These are phyloP conservation scores for Drosophila flavopinicola DNA, from an alignment of 2,888 invertebrate genomes.

Conservation along the genomic window DNA sequence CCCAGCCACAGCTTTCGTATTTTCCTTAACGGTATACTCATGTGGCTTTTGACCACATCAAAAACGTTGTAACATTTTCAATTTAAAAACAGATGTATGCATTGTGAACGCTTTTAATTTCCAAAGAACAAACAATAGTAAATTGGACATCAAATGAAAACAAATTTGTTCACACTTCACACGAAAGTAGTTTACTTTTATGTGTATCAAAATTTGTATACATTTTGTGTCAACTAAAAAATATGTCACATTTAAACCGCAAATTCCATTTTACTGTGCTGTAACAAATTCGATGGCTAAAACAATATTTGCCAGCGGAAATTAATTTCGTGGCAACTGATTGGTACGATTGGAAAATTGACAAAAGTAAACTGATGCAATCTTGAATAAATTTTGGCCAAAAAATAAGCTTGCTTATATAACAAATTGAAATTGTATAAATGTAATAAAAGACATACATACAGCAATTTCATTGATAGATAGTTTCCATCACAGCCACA, in stretches of 20 bases:
- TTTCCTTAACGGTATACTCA: neutral
- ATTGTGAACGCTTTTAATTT: neutral
- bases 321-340: slow-evolving; percentile 1
- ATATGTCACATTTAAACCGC: slow-evolving; percentile 8
- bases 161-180: neutral
- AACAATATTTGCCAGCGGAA: slow-evolving; percentile 7
- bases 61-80: neutral
- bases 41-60: slow-evolving; percentile 9
- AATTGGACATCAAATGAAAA: neutral
- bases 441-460: neutral
- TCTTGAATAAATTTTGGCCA: neutral
- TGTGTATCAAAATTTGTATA: neutral
- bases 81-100: slow-evolving; percentile 5
- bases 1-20: neutral
- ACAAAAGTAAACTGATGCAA: neutral
- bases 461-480: no score
- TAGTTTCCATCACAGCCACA: no score
- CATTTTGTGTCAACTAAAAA: neutral
- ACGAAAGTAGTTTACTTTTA: neutral
- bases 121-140: neutral
- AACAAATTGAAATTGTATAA: neutral
- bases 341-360: neutral
- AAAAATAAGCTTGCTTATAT: neutral
- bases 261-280: slow-evolving; percentile 3
- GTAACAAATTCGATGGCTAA: neutral